These are phyloP conservation scores for Drosophila truncata DNA, from an alignment of 1,140 invertebrate species.

Conservation along the genomic window DNA sequence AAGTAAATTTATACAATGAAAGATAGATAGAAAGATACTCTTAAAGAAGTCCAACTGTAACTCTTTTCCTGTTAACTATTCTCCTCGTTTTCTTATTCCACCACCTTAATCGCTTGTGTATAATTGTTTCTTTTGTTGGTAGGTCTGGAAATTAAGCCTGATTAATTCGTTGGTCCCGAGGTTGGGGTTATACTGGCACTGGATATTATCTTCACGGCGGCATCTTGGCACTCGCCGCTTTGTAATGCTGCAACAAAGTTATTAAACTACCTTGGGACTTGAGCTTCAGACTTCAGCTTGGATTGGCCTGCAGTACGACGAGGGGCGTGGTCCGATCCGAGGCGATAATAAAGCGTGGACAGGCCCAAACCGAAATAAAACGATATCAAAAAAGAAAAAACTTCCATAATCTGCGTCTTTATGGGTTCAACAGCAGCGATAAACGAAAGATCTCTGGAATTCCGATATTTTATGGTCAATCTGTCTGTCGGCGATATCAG, in stretches of 20 bases:
- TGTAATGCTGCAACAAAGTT: slow-evolving; percentile 67
- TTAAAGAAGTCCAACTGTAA: slow-evolving; percentile 23
- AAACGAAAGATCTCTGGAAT: slow-evolving; percentile 55
- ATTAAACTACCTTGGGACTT: slow-evolving; percentile 70
- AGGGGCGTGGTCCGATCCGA: slow-evolving; percentile 62
- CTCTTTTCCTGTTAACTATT: slow-evolving; percentile 2
- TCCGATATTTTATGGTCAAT: slow-evolving; percentile 66
- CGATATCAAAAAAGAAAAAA: slow-evolving; percentile 1
- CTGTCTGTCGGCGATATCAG: slow-evolving; percentile 58
- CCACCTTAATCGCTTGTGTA: slow-evolving; percentile 45
- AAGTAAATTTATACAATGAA: neutral
- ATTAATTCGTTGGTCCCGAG: slow-evolving; percentile 70
- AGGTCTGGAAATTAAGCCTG: slow-evolving; percentile 73
- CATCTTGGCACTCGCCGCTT: slow-evolving; percentile 50
- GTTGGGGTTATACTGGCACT: slow-evolving; percentile 9
- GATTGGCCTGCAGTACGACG: slow-evolving; percentile 64
- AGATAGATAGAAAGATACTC: neutral
- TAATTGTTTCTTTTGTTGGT: slow-evolving; percentile 55
- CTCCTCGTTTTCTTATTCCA: neutral
- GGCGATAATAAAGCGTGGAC: slow-evolving; percentile 72
- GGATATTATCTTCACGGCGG: slow-evolving; percentile 58
- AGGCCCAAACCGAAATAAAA: slow-evolving; percentile 37
- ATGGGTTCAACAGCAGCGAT: slow-evolving; percentile 56
- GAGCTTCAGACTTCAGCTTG: slow-evolving; percentile 53
- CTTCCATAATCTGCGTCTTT: slow-evolving; percentile 38